Base-by-base conservation (phyloP, 1,140 invertebrate species). In the Macrotrachela quadricornifera region DNA sequence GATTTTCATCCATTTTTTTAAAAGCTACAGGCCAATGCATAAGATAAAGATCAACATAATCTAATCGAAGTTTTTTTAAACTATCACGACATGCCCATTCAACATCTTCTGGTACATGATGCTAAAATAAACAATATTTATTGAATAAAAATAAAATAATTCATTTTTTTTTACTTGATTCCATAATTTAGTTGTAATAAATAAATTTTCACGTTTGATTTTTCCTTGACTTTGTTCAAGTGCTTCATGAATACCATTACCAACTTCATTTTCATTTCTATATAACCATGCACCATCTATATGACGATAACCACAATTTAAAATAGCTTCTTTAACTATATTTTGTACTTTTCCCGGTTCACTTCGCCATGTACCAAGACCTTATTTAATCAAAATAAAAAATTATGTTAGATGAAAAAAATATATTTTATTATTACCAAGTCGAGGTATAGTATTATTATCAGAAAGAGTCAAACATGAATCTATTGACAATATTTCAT, bases 21-120 rank as follows among this genome's bases (percentile, higher is more conserved):
- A 42, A 45, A 6, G 60, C 69, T 15, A 80, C 82, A 42, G 63
- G 63, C 13, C 46, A 49, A 56, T 65, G 63, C 42, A 65, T 63
- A 4, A 65, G 51, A 51, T 60, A 63, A 0, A 62, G 51, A 51
- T 65, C 63, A 36, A 65, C 50, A 55, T 64, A 65, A 17, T 54
- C 59, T n/a, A 53, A 50, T 47, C 16, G 10, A 11, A 46, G 10
- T 36, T n/a, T 12, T 13, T 46, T 4, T 18, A 46, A 36, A 46
- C 45, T 46, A 6, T 46, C 16, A 11, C 13, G 11, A 13, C 3
- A 2, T 4, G 45, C 45, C 16, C 12, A 11, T 13, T 13, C 16
- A 18, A 15, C 45, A 12, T 13, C 45, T 36, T 46, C 16, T n/a
- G 11, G 17, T n/a, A 11, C 45, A 13, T 36, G 21, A 30, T 30